Evolutionary conservation across 2,888 invertebrate species (phyloP), one percentile per base, ranked within the genome.

Genomic region (Gisinianus flammeolus): DNA sequence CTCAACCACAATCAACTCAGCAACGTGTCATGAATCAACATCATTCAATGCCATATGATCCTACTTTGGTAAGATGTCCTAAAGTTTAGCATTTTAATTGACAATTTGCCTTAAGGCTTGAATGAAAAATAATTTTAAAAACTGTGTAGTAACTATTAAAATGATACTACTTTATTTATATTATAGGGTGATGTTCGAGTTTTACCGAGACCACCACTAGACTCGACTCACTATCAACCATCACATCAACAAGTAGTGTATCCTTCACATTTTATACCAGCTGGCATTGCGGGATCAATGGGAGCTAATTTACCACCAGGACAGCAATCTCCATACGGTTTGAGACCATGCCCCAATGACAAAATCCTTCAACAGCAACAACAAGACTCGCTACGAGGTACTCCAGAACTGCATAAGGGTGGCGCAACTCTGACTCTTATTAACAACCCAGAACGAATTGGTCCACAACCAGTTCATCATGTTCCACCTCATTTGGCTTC

Each of bases 401-500:
- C 78, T 62, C 68, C 44, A 58, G 77, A 80, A 80, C 54, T 76
- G 33, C 64, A 80, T 28, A 79, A 71, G 19, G 78, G 77, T 24
- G 71, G 78, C 31, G 76, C 69, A 8, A 73, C 66, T 8, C 31
- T 78, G 2, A 62, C 78, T 10, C 31, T 76, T 16, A 67, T 78
- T 12, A 74, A 74, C 66, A 74, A 74, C 66, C 67, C 66, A 4
- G 79, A 77, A 12, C 56, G 71, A 5, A 54, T 22, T 3, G 73
- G 62, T 16, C 56, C 81, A 30, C 81, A 79, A 54, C 54, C 77
- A 22, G 28, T 71, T 31, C 82, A 80, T 54, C 76, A 68, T 64
- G 74, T 82, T 28, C 81, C 82, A 6, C 81, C 82, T 16, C 85
- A 83, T 62, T 64, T 82, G 24, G 66, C 80, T n/a, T 82, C 83